Evolutionary conservation across 2,797 vertebrate species (phyloP).

Genomic region (Mus spretus): DNA sequence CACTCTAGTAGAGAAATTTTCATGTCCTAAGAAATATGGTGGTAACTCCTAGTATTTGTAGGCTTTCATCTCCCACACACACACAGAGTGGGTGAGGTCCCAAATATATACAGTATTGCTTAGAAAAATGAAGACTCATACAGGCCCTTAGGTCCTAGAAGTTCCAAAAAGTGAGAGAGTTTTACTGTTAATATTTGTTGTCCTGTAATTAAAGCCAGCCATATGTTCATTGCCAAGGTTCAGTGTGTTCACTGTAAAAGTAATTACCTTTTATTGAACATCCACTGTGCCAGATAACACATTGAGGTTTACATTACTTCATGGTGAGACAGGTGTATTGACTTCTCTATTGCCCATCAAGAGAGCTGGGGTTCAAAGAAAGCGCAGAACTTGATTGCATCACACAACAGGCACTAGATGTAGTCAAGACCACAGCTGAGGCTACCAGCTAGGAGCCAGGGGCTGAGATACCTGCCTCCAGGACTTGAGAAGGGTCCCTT

Average conservation of each 20-base stretch:
- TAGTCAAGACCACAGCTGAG: neutral
- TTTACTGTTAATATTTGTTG: neutral
- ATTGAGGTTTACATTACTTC: neutral
- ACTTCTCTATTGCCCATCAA: neutral
- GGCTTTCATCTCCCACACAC: no score
- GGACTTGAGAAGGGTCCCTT: neutral
- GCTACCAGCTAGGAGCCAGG: neutral
- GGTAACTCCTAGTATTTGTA: no score
- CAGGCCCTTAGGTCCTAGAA: neutral
- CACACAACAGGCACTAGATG: neutral
- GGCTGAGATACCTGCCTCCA: neutral
- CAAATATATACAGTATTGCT: no score
- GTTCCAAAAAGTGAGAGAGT: neutral
- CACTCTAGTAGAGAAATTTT: rapidly evolving
- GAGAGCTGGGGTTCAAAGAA: neutral
- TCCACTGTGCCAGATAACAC: neutral
- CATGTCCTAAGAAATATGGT: neutral
- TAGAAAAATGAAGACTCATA: neutral
- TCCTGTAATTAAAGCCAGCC: neutral
- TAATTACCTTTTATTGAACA: slow-evolving; percentile 1
- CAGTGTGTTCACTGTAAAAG: neutral
- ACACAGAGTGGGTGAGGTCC: rapidly evolving
- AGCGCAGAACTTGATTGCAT: neutral
- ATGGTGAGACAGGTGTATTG: rapidly evolving
- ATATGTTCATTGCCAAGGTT: neutral